Percentiles rank a stretch among this genome's conserved stretches.
phyloP scores from a whole-genome alignment of 2,888 invertebrate genomes.

The Cephalotes varians region DNA sequence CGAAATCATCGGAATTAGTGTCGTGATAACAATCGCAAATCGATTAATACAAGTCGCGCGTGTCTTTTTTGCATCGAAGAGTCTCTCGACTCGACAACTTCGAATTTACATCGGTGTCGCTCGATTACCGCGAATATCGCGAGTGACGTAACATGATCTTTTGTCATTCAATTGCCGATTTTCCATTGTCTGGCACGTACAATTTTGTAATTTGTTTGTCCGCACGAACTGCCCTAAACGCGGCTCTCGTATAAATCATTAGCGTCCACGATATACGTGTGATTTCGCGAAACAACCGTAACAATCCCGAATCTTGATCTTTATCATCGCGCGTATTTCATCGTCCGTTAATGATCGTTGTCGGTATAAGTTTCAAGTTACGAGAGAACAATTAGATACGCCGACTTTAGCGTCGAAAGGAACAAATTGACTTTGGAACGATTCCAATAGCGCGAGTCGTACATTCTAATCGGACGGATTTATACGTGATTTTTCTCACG shows the following conservation, averaged over 20 bases:
- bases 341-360: slow-evolving; percentile 21
- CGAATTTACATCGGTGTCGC: slow-evolving; percentile 2
- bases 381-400: slow-evolving; percentile 60
- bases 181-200: slow-evolving; percentile 18
- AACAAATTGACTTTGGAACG: slow-evolving; percentile 70
- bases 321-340: slow-evolving; percentile 31
- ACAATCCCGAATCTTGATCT: slow-evolving; percentile 33
- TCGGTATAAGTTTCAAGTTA: slow-evolving; percentile 43
- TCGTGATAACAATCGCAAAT: slow-evolving; percentile 27
- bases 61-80: neutral
- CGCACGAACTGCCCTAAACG: slow-evolving; percentile 5
- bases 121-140: slow-evolving; percentile 25
- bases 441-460: slow-evolving; percentile 69
- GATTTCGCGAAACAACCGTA: neutral
- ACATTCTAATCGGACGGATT: slow-evolving; percentile 73
- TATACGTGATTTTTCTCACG: slow-evolving; percentile 64
- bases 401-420: slow-evolving; percentile 68
- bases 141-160: slow-evolving; percentile 28
- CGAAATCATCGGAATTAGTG: slow-evolving; percentile 8
- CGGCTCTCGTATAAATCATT: slow-evolving; percentile 60
- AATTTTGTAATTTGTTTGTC: slow-evolving; percentile 30
- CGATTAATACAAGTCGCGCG: slow-evolving; percentile 16
- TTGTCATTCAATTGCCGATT: slow-evolving; percentile 14
- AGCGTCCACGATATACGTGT: slow-evolving; percentile 16
- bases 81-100: neutral